Base-by-base conservation (phyloP, 2,888 invertebrate species). In the Tetanocera ferruginea region DNA sequence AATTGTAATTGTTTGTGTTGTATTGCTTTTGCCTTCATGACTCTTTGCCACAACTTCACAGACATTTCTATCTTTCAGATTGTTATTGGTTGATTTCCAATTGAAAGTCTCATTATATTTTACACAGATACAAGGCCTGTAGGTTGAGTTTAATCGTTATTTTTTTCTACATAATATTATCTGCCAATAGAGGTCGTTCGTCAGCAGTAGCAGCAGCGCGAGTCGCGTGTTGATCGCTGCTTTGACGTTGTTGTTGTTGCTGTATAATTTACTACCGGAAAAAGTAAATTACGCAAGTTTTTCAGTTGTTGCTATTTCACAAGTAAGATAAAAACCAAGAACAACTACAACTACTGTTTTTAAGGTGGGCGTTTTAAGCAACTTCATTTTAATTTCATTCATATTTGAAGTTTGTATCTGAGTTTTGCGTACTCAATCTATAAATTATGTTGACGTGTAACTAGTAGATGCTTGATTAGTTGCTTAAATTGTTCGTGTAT, bases 161-260 rank as follows among this genome's bases (percentile, higher is more conserved):
- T 64, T 64, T n/a, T n/a, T 60, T 66, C 19, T 67, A 17, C 34
- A 31, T 23, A 31, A 37, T 31, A 11, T n/a, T 34, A 11, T 67
- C 67, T 55, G 25, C 67, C 75, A 75, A 66, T 75, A 66, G 75
- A 67, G 67, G 66, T 67, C 75, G 66, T 6, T 67, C 75, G 66
- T 6, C 57, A 31, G 60, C 4, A 14, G 25, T 31, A 72, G n/a
- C n/a, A 64, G 51, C 57, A 57, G 14, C 57, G 62, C 19, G 28
- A 5, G 34, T 31, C 74, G 72, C 52, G 79, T 69, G 71, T 78
- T 43, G 79, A 67, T 79, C 74, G 79, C 79, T 80, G 78, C 80
- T 78, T 80, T 77, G 80, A 81, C 80, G 80, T 78, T 76, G 60
- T 67, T 79, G 80, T 55, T 60, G 57, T 67, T 72, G 8, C 2